Conservation (phyloP, 2,797 vertebrate genomes). For the Cyclura pinguis region DNA sequence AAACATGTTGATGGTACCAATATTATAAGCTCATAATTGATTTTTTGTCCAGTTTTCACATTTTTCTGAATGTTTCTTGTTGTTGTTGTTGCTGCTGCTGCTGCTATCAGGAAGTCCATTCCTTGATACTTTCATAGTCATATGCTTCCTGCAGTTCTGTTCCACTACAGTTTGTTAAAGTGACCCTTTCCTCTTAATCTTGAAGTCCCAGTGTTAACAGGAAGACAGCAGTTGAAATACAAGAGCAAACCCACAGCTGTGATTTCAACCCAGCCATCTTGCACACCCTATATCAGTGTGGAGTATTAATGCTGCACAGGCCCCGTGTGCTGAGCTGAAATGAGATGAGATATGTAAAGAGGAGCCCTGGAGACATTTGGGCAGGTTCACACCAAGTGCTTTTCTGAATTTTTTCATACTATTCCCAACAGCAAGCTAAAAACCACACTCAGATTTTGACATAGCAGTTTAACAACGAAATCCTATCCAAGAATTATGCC, state of each 20-base stretch:
- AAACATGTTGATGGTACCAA: not conserved
- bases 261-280: slow-evolving; percentile 8
- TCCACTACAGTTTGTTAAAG: slow-evolving; percentile 4
- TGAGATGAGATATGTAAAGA: slow-evolving; percentile 23
- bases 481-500: no score
- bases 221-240: slow-evolving; percentile 36
- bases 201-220: not conserved
- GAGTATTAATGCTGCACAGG: rapidly evolving
- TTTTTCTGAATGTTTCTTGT: not conserved
- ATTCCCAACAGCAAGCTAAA: slow-evolving; percentile 30
- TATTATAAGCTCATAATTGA: not conserved
- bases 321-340: slow-evolving; percentile 20
- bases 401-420: not conserved
- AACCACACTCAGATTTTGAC: not conserved
- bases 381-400: not conserved
- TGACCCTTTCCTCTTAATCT: not conserved
- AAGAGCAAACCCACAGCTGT: not conserved
- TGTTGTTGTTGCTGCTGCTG: not conserved
- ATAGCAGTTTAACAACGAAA: no score
- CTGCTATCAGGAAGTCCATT: slow-evolving; percentile 23
- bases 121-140: slow-evolving; percentile 33
- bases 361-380: not conserved
- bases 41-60: not conserved
- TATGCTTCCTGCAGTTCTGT: slow-evolving; percentile 1
- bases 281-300: rapidly evolving